Conservation (phyloP, 92 coral and sea anemone species). For the Umimayanthus kanabou region DNA sequence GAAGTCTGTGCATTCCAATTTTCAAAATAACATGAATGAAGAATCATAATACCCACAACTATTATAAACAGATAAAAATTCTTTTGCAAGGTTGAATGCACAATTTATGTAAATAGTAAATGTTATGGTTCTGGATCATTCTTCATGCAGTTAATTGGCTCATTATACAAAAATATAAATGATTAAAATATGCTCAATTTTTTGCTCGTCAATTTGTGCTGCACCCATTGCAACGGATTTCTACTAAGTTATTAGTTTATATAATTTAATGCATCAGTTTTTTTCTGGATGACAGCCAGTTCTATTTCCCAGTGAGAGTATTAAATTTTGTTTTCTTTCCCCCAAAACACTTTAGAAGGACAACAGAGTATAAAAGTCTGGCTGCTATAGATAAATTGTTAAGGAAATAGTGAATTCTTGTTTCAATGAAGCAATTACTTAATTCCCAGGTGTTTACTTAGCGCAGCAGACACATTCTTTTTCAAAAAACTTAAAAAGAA, state of each 20-base stretch:
- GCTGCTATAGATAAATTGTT: neutral
- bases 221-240: neutral
- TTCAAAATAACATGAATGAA: too few species aligned
- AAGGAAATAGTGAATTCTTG: neutral
- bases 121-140: conserved; percentile 23
- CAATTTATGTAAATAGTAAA: neutral
- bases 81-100: conserved; percentile 12
- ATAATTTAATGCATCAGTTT: neutral
- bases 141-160: neutral
- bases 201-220: neutral
- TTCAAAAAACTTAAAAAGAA: neutral
- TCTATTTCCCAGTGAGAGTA: neutral
- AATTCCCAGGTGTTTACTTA: neutral
- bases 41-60: neutral
- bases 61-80: neutral
- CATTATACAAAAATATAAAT: neutral
- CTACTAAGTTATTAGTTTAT: too few species aligned
- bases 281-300: neutral
- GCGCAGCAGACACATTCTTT: neutral
- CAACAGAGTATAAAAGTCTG: neutral
- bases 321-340: neutral
- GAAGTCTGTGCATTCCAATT: neutral
- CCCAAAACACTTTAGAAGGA: neutral
- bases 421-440: neutral
- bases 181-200: conserved; percentile 2